Percentiles rank a stretch among this genome's conserved stretches.
phyloP scores from a whole-genome alignment of 1,140 invertebrate species.

The Maconellicoccus hirsutus region DNA sequence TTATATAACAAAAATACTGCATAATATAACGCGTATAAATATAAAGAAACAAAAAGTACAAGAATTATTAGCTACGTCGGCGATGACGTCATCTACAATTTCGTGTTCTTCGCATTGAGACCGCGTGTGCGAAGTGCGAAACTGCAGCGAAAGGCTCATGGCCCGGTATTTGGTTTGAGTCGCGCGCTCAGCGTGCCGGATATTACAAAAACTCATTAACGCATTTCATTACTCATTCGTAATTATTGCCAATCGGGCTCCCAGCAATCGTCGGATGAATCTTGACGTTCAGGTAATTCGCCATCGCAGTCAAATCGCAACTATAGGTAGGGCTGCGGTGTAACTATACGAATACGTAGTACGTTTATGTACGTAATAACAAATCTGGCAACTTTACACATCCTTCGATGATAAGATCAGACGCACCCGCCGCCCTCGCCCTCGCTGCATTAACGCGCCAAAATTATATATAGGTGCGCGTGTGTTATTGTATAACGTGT shows the following conservation, averaged over 20 bases:
- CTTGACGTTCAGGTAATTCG: background rate
- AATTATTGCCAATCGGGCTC: background rate
- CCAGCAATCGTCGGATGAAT: background rate
- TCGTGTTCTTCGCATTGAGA: background rate
- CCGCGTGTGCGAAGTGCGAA: background rate
- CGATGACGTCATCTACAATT: background rate
- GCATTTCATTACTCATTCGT: background rate
- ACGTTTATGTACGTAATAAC: too few relatives aligned
- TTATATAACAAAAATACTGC: background rate
- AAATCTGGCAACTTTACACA: too few relatives aligned
- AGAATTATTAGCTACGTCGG: too few relatives aligned
- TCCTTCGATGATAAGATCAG: too few relatives aligned
- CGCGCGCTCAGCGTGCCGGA: background rate
- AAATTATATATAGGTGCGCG: too few relatives aligned
- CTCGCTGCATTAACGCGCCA: too few relatives aligned
- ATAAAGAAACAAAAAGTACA: background rate
- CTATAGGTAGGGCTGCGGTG: too few relatives aligned
- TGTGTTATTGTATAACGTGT: too few relatives aligned
- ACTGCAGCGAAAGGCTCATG: background rate
- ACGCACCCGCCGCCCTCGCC: too few relatives aligned
- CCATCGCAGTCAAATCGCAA: background rate
- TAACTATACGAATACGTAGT: too few relatives aligned
- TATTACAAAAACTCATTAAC: constrained; percentile 15
- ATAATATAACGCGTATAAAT: background rate
- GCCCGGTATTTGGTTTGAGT: background rate